A percentile compares a stretch with the other conserved stretches of the same genome.
Evolutionary conservation across 2,797 vertebrate species (phyloP).

Genomic region (Smutsia gigantea): DNA sequence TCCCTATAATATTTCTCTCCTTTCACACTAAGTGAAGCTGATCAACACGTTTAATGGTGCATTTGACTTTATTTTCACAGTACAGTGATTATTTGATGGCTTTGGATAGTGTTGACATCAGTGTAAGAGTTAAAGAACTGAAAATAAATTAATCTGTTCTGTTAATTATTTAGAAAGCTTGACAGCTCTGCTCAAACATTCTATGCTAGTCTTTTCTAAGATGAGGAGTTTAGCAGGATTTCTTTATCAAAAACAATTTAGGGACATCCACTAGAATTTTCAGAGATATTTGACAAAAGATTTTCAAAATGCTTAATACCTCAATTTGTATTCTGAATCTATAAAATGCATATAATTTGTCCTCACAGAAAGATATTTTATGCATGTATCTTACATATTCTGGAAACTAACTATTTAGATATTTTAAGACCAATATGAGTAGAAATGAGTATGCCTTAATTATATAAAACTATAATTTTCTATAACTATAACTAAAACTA

Average conservation of each 20-base stretch:
- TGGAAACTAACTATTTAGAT: not conserved
- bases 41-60: constrained; percentile 72
- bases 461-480: not conserved
- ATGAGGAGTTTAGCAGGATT: not conserved
- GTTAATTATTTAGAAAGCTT: constrained; percentile 60
- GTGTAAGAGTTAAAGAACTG: constrained; percentile 51
- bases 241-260: not conserved
- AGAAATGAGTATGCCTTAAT: not conserved
- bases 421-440: not conserved
- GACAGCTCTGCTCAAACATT: constrained; percentile 41
- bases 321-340: not conserved
- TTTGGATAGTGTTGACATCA: constrained; percentile 54
- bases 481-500: no score
- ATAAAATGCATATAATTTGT: not conserved
- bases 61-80: constrained; percentile 68
- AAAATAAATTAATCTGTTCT: constrained; percentile 62
- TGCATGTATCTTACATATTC: not conserved
- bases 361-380: not conserved
- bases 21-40: constrained; percentile 7
- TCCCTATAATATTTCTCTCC: not conserved
- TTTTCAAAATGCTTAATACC: not conserved
- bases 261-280: not conserved
- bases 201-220: not conserved
- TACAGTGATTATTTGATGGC: constrained; percentile 54
- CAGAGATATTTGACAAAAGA: not conserved